A percentile compares a stretch with the other conserved stretches of the same genome.
Evolutionary conservation across 2,113 vertebrate genomes (phyloP).

Genomic region (Columba livia): DNA sequence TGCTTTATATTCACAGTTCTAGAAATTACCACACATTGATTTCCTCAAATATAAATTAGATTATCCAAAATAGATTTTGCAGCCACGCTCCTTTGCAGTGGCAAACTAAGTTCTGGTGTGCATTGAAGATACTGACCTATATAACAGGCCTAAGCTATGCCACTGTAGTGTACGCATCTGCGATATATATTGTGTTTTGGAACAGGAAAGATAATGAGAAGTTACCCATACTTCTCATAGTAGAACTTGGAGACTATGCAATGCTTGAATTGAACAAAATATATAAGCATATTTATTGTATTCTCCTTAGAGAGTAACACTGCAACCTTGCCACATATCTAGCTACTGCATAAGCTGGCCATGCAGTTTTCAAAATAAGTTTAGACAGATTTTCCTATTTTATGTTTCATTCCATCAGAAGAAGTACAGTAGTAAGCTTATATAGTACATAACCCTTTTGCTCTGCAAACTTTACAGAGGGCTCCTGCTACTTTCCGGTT

Average conservation of each 20-base stretch:
- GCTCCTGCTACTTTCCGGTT: not conserved
- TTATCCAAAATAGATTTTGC: slow-evolving; percentile 71
- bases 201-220: slow-evolving; percentile 37
- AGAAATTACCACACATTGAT: slow-evolving; percentile 58
- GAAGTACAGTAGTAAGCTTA: slow-evolving; percentile 3
- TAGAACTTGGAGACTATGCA: slow-evolving; percentile 45
- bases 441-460: not conserved
- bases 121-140: slow-evolving; percentile 63
- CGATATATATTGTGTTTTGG: slow-evolving; percentile 53
- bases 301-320: slow-evolving; percentile 66
- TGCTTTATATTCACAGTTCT: slow-evolving; percentile 64
- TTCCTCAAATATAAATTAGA: slow-evolving; percentile 65
- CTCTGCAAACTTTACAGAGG: not conserved
- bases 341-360: slow-evolving; percentile 68
- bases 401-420: slow-evolving; percentile 14
- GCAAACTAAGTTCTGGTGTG: slow-evolving; percentile 40
- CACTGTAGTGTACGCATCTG: slow-evolving; percentile 25
- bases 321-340: slow-evolving; percentile 45
- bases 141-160: slow-evolving; percentile 69
- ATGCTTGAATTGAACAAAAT: slow-evolving; percentile 52
- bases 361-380: slow-evolving; percentile 68
- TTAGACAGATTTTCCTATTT: slow-evolving; percentile 58
- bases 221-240: slow-evolving; percentile 19
- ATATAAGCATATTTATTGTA: slow-evolving; percentile 40
- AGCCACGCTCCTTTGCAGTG: slow-evolving; percentile 50